Conservation (phyloP, 2,797 vertebrate genomes). For the Spheniscus humboldti region DNA sequence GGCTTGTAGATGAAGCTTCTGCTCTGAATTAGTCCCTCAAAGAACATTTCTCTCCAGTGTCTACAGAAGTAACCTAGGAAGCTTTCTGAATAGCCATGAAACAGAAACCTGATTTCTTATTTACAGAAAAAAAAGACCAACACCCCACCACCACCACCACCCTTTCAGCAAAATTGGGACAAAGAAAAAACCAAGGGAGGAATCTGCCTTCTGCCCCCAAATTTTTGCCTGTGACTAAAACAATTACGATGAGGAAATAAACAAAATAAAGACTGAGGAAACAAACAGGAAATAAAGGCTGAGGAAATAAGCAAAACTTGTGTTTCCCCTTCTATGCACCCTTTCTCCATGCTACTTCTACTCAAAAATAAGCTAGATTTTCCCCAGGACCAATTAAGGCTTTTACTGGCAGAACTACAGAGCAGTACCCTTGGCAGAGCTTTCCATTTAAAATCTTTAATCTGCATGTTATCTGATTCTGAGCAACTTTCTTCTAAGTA, state of each 20-base stretch:
- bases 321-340: neutral
- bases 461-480: constrained; percentile 26
- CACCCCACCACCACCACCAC: neutral
- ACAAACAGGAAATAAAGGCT: neutral
- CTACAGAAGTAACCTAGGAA: neutral
- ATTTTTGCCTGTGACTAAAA: neutral
- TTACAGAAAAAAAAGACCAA: neutral
- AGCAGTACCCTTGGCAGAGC: neutral
- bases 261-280: neutral
- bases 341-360: neutral
- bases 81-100: neutral
- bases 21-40: neutral
- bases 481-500: neutral
- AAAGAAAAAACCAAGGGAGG: neutral
- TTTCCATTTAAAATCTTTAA: constrained; percentile 5
- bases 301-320: neutral
- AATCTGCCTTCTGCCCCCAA: neutral
- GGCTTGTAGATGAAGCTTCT: neutral
- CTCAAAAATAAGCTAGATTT: neutral
- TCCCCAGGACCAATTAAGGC: neutral
- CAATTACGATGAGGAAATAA: neutral
- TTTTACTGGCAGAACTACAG: neutral
- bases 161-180: neutral
- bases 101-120: neutral
- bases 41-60: neutral